Evolutionary conservation across 2,113 vertebrate species (phyloP).

Genomic region (Desmodus rotundus): DNA sequence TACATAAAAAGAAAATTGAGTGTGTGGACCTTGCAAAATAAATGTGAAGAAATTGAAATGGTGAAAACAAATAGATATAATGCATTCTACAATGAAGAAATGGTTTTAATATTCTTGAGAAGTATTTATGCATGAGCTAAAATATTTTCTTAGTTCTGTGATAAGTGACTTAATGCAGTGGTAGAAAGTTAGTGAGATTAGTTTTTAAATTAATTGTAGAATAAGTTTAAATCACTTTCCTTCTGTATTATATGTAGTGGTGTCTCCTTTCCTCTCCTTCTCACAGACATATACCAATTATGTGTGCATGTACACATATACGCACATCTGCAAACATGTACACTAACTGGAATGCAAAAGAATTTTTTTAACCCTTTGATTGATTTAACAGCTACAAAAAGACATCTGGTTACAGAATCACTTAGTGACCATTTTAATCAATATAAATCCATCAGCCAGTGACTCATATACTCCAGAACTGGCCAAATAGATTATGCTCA

Average conservation of each 20-base stretch:
- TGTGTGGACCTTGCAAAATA: neutral
- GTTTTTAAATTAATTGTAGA: conserved; percentile 1
- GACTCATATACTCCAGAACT: neutral
- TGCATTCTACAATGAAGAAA: neutral
- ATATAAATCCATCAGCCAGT: neutral
- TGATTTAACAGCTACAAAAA: neutral
- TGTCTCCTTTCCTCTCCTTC: neutral
- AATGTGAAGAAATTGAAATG: neutral
- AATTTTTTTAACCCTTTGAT: neutral
- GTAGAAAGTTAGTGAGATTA: neutral
- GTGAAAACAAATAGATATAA: neutral
- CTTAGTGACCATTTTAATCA: neutral
- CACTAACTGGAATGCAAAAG: neutral
- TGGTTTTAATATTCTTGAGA: neutral
- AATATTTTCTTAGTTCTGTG: neutral
- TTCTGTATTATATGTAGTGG: neutral
- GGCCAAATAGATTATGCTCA: neutral
- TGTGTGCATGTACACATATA: neutral
- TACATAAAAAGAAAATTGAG: neutral
- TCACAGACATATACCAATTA: neutral
- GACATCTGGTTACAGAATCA: neutral
- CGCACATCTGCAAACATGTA: neutral
- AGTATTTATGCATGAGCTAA: neutral
- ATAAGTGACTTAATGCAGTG: neutral
- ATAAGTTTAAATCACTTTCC: neutral